phyloP scores from a whole-genome alignment of 2,797 vertebrate species.

The Hozukius guyotensis region DNA sequence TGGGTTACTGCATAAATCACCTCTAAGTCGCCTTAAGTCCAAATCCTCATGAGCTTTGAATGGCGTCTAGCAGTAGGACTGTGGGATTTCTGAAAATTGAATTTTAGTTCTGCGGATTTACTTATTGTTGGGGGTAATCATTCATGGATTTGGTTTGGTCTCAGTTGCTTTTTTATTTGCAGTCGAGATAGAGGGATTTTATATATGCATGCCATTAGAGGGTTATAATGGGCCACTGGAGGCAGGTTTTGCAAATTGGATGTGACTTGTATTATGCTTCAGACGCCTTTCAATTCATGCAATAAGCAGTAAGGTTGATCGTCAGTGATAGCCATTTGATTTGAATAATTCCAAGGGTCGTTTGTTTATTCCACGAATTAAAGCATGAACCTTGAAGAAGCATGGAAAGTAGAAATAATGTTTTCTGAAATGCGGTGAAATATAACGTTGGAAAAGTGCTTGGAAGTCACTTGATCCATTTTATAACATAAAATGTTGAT shows the following conservation, averaged over 20 bases:
- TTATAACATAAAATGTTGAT: slow-evolving; percentile 15
- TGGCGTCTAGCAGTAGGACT: slow-evolving; percentile 75
- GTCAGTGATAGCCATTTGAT: slow-evolving; percentile 25
- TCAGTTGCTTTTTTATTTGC: slow-evolving; percentile 74
- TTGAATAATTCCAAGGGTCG: slow-evolving; percentile 49
- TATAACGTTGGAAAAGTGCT: background rate
- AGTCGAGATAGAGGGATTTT: slow-evolving; percentile 63
- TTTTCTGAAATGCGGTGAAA: slow-evolving; percentile 17
- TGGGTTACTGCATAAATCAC: slow-evolving; percentile 79
- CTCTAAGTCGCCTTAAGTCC: slow-evolving; percentile 82
- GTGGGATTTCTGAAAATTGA: slow-evolving; percentile 80
- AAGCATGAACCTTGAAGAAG: slow-evolving; percentile 19
- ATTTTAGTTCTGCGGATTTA: slow-evolving; percentile 82
- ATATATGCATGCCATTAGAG: slow-evolving; percentile 64
- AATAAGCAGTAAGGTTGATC: slow-evolving; percentile 36
- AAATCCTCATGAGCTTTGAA: slow-evolving; percentile 82
- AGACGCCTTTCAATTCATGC: slow-evolving; percentile 37
- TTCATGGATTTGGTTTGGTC: slow-evolving; percentile 73
- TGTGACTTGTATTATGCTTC: slow-evolving; percentile 49
- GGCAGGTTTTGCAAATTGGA: slow-evolving; percentile 62
- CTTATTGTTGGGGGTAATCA: slow-evolving; percentile 79
- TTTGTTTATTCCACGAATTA: slow-evolving; percentile 41
- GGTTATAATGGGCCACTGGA: slow-evolving; percentile 62
- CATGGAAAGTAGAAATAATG: background rate
- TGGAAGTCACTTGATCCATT: background rate